Evolutionary conservation across 1,140 invertebrate species (phyloP).

Genomic region (Scylla paramamosain): DNA sequence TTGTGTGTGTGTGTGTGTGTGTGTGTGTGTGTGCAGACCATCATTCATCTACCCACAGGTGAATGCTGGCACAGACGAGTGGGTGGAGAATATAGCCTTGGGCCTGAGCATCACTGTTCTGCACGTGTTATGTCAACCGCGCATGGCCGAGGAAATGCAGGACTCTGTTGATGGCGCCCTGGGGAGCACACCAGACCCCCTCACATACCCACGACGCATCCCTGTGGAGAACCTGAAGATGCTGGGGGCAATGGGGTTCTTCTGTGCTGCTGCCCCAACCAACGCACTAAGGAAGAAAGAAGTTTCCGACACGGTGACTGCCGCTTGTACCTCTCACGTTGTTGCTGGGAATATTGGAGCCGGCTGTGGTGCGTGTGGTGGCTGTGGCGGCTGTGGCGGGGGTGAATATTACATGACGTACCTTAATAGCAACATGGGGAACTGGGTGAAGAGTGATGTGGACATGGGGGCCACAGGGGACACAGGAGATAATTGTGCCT

Average conservation of each 20-base stretch:
- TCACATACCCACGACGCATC: conserved; percentile 49
- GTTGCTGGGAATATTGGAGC: conserved; percentile 47
- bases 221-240: conserved; percentile 66
- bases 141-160: background rate
- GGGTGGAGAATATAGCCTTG: conserved; percentile 66
- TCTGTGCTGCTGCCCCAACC: conserved; percentile 66
- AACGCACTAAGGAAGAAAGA: conserved; percentile 41
- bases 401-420: conserved; percentile 68
- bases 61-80: conserved; percentile 45
- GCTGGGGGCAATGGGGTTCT: conserved; percentile 65
- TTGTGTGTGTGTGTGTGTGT: background rate
- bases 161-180: conserved; percentile 37
- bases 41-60: conserved; percentile 60
- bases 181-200: background rate
- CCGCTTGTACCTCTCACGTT: background rate
- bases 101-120: conserved; percentile 64
- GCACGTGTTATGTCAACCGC: conserved; percentile 70
- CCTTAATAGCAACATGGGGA: conserved; percentile 91
- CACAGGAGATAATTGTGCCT: conserved; percentile 29
- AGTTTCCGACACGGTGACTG: background rate
- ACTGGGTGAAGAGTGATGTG: conserved; percentile 51
- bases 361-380: conserved; percentile 68
- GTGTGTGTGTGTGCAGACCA: background rate
- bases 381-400: conserved; percentile 69
- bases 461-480: conserved; percentile 42